Evolutionary conservation across 2,888 invertebrate species (phyloP).

Genomic region (Arctia plantaginis): DNA sequence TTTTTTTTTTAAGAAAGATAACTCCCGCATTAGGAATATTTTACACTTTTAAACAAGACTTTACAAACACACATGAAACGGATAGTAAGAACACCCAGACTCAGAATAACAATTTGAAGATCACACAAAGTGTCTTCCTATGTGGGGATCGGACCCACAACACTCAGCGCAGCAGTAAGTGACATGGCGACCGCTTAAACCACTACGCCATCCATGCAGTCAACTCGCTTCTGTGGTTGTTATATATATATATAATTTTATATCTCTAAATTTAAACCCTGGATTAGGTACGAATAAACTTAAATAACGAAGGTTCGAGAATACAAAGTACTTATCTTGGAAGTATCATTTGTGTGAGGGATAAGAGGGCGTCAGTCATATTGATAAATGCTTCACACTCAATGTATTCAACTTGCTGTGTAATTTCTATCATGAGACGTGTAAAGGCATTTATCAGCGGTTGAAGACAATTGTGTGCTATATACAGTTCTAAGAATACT

Average conservation of each 20-base stretch:
- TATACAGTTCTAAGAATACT: conserved; percentile 9
- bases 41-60: too few relatives aligned
- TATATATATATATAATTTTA: background rate
- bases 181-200: too few relatives aligned
- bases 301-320: conserved; percentile 11
- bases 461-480: conserved; percentile 14
- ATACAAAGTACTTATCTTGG: conserved; percentile 3
- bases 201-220: too few relatives aligned
- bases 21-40: too few relatives aligned
- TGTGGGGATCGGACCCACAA: too few relatives aligned
- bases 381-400: conserved; percentile 23
- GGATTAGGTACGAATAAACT: background rate
- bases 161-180: too few relatives aligned
- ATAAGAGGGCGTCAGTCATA: conserved; percentile 22
- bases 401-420: conserved; percentile 13
- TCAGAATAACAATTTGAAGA: too few relatives aligned
- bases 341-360: conserved; percentile 11
- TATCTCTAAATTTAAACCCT: background rate
- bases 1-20: too few relatives aligned
- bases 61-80: too few relatives aligned
- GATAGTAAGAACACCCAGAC: too few relatives aligned
- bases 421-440: conserved; percentile 19
- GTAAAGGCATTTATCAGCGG: conserved; percentile 19
- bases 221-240: background rate
- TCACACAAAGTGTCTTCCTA: too few relatives aligned